phyloP scores from a whole-genome alignment of 2,113 vertebrate genomes.

The Vicugna pacos region DNA sequence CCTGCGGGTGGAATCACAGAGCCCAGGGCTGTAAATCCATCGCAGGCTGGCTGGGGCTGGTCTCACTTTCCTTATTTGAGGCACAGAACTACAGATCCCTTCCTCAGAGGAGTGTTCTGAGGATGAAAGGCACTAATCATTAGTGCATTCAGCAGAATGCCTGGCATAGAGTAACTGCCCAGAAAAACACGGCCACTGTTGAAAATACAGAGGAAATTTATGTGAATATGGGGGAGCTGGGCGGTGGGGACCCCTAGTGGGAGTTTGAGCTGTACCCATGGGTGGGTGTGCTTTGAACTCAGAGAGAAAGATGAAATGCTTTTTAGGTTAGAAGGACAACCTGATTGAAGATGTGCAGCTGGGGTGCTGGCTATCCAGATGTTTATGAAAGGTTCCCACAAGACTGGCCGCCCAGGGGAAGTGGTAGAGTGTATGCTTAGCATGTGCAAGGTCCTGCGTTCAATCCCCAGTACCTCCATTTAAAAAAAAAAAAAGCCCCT shows the following conservation, averaged over 20 bases:
- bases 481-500: neutral
- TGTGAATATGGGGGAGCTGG: no score
- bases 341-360: neutral
- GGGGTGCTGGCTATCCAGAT: neutral
- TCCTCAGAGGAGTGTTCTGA: neutral
- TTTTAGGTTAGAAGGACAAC: neutral
- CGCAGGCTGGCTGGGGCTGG: neutral
- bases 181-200: neutral
- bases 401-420: neutral
- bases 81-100: neutral
- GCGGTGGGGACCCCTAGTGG: neutral
- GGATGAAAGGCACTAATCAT: neutral
- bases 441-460: no score
- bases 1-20: neutral
- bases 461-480: no score
- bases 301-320: neutral
- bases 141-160: neutral
- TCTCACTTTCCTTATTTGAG: neutral
- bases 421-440: no score
- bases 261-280: neutral
- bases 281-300: neutral
- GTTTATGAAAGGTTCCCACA: neutral
- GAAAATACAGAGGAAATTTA: neutral
- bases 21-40: no score
- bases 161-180: neutral